phyloP scores from a whole-genome alignment of 2,113 vertebrate species.

The Seriola dumerili region DNA sequence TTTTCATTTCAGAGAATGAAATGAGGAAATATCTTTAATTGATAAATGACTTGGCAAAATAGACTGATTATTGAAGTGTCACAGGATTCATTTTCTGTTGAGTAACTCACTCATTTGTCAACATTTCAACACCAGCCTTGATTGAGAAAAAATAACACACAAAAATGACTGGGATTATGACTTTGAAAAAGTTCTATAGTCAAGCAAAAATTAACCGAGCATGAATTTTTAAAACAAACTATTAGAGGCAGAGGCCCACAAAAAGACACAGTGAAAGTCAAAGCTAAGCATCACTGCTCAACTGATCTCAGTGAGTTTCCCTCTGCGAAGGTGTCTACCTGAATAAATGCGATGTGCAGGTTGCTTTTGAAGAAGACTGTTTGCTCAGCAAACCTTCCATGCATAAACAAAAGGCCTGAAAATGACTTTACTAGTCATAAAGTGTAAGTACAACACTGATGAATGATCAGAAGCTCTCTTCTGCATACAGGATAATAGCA shows the following conservation, averaged over 20 bases:
- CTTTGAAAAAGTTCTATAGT: not conserved
- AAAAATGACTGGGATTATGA: not conserved
- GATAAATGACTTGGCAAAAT: not conserved
- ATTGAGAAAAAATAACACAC: not conserved
- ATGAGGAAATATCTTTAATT: not conserved
- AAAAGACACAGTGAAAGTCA: slow-evolving; percentile 9
- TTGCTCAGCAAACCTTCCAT: slow-evolving; percentile 32
- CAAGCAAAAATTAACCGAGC: not conserved
- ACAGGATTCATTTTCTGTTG: not conserved
- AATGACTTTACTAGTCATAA: slow-evolving; percentile 8
- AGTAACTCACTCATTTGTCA: not conserved
- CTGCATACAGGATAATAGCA: slow-evolving; percentile 9
- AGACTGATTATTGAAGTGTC: not conserved
- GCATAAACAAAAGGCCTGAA: slow-evolving; percentile 21
- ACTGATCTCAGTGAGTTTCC: not conserved
- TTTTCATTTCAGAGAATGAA: not conserved
- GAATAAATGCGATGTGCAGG: slow-evolving; percentile 33
- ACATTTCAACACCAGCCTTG: not conserved
- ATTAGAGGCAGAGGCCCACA: not conserved
- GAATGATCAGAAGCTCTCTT: slow-evolving; percentile 27
- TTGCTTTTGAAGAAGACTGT: slow-evolving; percentile 34
- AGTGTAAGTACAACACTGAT: slow-evolving; percentile 8
- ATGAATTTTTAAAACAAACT: not conserved
- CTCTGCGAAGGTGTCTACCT: slow-evolving; percentile 18
- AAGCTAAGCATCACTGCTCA: slow-evolving; percentile 22